phyloP scores from a whole-genome alignment of 1,140 invertebrate species.

The Sitobion miscanthi region DNA sequence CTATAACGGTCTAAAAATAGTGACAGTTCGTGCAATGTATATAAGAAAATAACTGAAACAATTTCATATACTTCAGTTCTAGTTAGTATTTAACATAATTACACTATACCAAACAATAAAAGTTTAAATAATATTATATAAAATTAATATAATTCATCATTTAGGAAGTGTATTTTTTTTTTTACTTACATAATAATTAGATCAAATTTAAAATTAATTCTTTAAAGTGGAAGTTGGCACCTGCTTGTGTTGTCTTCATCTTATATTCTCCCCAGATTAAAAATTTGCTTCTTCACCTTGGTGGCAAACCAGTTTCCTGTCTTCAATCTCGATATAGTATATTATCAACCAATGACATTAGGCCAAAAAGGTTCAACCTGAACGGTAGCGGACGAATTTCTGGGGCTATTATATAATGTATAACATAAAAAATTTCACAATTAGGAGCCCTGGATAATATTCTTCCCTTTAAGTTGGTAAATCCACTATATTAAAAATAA shows the following conservation, averaged over 20 bases:
- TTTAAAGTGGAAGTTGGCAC: not conserved
- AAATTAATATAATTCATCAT: not conserved
- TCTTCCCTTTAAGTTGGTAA: not conserved
- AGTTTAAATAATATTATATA: not conserved
- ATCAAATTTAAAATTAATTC: not conserved
- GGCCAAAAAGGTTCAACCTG: too few species aligned
- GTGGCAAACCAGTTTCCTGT: too few species aligned
- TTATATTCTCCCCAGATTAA: not conserved
- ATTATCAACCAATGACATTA: too few species aligned
- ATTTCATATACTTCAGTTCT: not conserved
- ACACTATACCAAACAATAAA: not conserved
- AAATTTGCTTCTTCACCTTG: too few species aligned
- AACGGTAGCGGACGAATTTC: too few species aligned
- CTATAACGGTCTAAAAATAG: not conserved
- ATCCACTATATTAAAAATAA: not conserved
- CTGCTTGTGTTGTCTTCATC: not conserved
- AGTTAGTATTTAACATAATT: not conserved
- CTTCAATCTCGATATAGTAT: too few species aligned
- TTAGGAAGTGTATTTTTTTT: not conserved
- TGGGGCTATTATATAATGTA: not conserved
- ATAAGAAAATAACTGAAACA: not conserved
- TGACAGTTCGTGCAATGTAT: not conserved
- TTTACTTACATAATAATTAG: not conserved
- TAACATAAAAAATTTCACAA: not conserved
- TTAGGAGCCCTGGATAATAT: not conserved